phyloP scores from a whole-genome alignment of 1,140 invertebrate genomes.

The Lordiphosa mommai region DNA sequence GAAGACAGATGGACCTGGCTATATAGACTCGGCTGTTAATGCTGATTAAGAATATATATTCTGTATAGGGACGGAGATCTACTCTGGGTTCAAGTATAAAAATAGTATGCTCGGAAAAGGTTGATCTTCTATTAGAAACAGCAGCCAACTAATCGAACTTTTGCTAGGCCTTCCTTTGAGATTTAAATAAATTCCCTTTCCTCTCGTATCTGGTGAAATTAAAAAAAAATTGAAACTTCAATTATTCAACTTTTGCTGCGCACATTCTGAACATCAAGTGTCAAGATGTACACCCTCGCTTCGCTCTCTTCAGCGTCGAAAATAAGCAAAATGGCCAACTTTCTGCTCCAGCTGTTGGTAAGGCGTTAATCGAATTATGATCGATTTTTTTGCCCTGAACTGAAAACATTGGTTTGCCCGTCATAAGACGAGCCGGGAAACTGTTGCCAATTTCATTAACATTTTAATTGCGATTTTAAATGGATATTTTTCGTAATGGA shows the following conservation, averaged over 20 bases:
- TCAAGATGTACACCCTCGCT: not conserved
- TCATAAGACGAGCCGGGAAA: constrained; percentile 34
- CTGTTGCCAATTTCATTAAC: constrained; percentile 67
- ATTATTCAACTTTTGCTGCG: not conserved
- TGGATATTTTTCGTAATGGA: constrained; percentile 51
- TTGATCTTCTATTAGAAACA: no score
- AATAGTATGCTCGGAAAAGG: no score
- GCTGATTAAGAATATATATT: no score
- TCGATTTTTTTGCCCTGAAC: constrained; percentile 58
- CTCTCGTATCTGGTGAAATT: not conserved
- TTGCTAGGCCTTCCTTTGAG: not conserved
- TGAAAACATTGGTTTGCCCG: constrained; percentile 9
- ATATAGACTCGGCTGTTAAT: no score
- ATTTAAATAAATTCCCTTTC: not conserved
- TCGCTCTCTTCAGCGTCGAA: not conserved
- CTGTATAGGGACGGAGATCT: no score
- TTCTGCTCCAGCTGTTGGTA: constrained; percentile 11
- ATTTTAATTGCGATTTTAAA: constrained; percentile 69
- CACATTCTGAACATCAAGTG: not conserved
- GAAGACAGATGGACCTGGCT: no score
- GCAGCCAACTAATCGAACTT: no score
- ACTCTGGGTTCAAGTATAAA: no score
- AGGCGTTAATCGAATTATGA: constrained; percentile 67
- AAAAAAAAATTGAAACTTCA: constrained; percentile 16
- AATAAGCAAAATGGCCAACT: not conserved